A percentile compares a stretch with the other conserved stretches of the same genome.
These are phyloP conservation scores for Papilio dardanus DNA, from an alignment of 1,140 invertebrate genomes.

Conservation along the genomic window DNA sequence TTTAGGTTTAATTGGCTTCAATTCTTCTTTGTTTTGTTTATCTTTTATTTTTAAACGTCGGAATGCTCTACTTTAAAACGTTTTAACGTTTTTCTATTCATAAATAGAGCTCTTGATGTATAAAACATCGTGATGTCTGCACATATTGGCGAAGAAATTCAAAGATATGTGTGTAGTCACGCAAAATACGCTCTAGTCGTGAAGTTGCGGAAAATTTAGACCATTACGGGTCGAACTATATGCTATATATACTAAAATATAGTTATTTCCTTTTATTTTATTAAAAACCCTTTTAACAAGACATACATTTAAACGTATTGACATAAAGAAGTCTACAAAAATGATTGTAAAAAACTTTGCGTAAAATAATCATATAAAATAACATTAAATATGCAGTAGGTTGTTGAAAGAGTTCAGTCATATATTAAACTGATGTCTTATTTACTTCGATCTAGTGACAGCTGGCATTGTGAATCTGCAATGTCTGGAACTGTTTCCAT, in stretches of 20 bases:
- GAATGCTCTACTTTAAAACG: neutral
- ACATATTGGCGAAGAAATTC: too few species aligned
- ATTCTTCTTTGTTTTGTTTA: slow-evolving; percentile 19
- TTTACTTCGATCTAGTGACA: slow-evolving; percentile 53
- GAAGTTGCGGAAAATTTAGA: too few species aligned
- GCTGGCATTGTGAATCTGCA: slow-evolving; percentile 41
- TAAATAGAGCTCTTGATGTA: too few species aligned
- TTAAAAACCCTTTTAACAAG: too few species aligned
- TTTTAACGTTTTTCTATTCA: too few species aligned
- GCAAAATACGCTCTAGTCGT: too few species aligned
- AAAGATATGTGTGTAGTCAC: too few species aligned
- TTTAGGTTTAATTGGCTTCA: slow-evolving; percentile 18
- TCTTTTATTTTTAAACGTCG: slow-evolving; percentile 27
- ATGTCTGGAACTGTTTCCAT: slow-evolving; percentile 38
- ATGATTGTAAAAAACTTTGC: slow-evolving; percentile 4
- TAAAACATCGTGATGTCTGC: too few species aligned
- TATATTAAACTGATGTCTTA: slow-evolving; percentile 54
- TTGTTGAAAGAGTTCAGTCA: slow-evolving; percentile 25
- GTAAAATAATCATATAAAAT: neutral
- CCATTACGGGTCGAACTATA: too few species aligned
- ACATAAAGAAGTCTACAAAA: neutral
- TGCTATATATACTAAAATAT: too few species aligned
- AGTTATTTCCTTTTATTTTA: too few species aligned
- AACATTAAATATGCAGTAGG: neutral
- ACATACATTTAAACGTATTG: neutral